phyloP scores from a whole-genome alignment of 2,797 vertebrate genomes.

The Anas bahamensis region DNA sequence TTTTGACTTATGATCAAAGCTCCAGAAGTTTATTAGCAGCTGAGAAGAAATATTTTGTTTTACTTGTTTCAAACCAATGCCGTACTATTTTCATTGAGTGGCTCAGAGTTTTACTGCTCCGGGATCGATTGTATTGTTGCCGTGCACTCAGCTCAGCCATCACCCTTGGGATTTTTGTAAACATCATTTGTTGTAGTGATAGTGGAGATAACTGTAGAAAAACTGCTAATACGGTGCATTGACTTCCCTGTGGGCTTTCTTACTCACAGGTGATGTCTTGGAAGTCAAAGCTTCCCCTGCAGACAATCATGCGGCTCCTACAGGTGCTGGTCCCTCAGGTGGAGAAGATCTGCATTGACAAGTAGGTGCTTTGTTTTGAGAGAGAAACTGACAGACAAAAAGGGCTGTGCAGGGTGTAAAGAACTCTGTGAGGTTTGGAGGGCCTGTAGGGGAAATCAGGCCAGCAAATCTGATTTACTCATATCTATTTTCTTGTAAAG shows the following conservation, averaged over 20 bases:
- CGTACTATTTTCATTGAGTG: not conserved
- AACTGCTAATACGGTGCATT: not conserved
- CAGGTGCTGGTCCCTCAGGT: slow-evolving; percentile 98
- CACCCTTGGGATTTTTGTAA: not conserved
- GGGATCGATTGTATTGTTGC: not conserved
- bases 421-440: not conserved
- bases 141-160: not conserved
- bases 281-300: slow-evolving; percentile 96
- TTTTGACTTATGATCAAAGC: not conserved
- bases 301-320: slow-evolving; percentile 97
- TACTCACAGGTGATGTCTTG: slow-evolving; percentile 88
- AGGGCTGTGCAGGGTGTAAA: not conserved
- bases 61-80: not conserved
- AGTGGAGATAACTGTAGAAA: not conserved
- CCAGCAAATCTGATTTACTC: not conserved
- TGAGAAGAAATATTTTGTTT: not conserved
- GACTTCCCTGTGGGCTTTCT: not conserved
- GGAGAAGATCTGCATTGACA: slow-evolving; percentile 99
- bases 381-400: not conserved
- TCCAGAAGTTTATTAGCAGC: not conserved
- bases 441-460: not conserved
- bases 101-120: not conserved
- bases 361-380: slow-evolving; percentile 78
- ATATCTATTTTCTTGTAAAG: not conserved
- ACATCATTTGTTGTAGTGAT: not conserved